A percentile compares a stretch with the other conserved stretches of the same genome.
These are phyloP conservation scores for Myocastor coypus DNA, from an alignment of 2,113 vertebrate genomes.

Conservation along the genomic window DNA sequence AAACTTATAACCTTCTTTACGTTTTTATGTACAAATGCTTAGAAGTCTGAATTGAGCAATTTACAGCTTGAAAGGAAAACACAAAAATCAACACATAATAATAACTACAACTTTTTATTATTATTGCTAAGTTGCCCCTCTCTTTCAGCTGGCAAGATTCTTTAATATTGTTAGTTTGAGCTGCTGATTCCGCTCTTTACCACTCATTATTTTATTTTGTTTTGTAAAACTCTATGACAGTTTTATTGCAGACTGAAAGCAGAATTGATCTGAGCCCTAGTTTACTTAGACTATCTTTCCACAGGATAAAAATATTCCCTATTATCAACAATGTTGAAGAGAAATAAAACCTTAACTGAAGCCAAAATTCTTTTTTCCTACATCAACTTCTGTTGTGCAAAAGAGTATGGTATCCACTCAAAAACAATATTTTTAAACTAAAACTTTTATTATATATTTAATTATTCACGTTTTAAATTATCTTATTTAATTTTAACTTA, in stretches of 20 bases:
- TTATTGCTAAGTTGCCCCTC: slow-evolving; percentile 49
- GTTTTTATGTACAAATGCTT: slow-evolving; percentile 21
- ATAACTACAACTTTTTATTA: slow-evolving; percentile 44
- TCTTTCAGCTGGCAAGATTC: slow-evolving; percentile 30
- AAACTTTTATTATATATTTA: background rate
- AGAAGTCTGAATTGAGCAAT: slow-evolving; percentile 53
- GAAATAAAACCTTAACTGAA: slow-evolving; percentile 34
- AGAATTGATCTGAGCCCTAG: background rate
- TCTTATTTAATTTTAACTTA: slow-evolving; percentile 19
- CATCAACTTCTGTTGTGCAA: background rate
- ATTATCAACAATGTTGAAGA: slow-evolving; percentile 57
- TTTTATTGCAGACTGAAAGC: slow-evolving; percentile 78
- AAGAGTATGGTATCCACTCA: background rate
- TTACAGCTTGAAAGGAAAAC: slow-evolving; percentile 66
- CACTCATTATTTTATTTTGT: slow-evolving; percentile 61
- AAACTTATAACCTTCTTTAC: slow-evolving; percentile 1
- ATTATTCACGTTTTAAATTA: slow-evolving; percentile 22
- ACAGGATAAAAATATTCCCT: slow-evolving; percentile 37
- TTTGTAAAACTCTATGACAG: slow-evolving; percentile 72
- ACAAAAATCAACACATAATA: slow-evolving; percentile 57
- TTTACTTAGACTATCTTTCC: slow-evolving; percentile 51
- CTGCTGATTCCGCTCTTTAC: slow-evolving; percentile 44
- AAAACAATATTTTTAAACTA: background rate
- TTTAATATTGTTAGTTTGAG: slow-evolving; percentile 50
- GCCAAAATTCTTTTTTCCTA: background rate